Evolutionary conservation across 2,113 vertebrate genomes (phyloP).

Genomic region (Nymphicus hollandicus): DNA sequence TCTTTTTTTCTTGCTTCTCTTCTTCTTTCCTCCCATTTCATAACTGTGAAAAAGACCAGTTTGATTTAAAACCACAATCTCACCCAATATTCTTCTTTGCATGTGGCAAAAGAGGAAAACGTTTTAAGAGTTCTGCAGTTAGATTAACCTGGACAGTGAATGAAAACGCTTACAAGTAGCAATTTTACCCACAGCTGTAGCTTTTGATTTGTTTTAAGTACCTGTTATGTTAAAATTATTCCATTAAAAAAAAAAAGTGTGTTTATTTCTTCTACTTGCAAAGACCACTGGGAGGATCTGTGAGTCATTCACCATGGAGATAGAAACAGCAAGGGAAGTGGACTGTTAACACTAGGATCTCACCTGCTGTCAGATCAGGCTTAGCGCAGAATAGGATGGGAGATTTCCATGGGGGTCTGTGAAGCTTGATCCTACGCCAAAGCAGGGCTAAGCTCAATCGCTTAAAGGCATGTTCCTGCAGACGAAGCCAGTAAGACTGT

Average conservation of each 20-base stretch:
- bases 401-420: neutral
- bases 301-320: neutral
- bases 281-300: neutral
- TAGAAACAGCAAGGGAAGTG: neutral
- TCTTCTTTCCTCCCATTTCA: neutral
- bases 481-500: neutral
- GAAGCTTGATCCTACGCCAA: neutral
- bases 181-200: neutral
- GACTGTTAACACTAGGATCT: neutral
- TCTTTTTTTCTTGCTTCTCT: neutral
- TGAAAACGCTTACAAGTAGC: neutral
- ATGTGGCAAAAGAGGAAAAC: neutral
- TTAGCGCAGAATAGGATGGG: neutral
- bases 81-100: neutral
- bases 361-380: neutral
- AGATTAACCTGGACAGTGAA: neutral
- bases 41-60: neutral
- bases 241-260: neutral
- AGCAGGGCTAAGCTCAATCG: neutral
- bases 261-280: neutral
- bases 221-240: neutral
- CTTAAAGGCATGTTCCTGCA: neutral
- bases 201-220: neutral
- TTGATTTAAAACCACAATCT: neutral
- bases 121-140: neutral